Base-by-base conservation (phyloP, 2,113 vertebrate species). In the Pollachius pollachius region DNA sequence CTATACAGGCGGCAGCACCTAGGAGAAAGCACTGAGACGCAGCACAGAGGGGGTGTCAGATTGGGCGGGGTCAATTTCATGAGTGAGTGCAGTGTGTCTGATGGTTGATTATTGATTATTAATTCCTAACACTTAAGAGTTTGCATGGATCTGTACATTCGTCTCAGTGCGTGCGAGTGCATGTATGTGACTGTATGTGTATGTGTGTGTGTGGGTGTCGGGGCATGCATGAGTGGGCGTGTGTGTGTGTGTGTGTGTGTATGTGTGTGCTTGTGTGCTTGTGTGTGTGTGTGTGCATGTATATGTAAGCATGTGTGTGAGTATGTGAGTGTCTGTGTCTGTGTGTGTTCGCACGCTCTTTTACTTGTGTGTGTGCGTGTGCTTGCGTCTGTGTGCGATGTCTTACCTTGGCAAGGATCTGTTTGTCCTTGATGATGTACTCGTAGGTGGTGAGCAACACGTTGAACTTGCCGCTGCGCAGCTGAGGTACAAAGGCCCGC, bases 371-470 rank as follows among this genome's bases (percentile, higher is more conserved):
- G 41, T 41, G 16, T 64, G 25, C 6, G 23, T 37, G 60, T 15
- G 59, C 23, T 60, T 21, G 60, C 41, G 65, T n/a, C 65, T 12
- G 34, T 62, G 41, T 18, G 21, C 11, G 41, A 2, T 18, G 41
- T 66, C 15, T 71, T 87, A 98, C 97, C 95, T 99, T 99, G 79
- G 97, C 97, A 63, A 99, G 90, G 17, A 99, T 95, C 85, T 99
- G 97, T 83, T 99, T 99, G 81, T 99, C 97, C 72, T 99, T 99
- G 87, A 99, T 99, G 87, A 99, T 97, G 79, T 99, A 99, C 67
- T 99, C 97, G 0, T 99, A 99, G 0, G 97, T 99, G 0, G 97
- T 99, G 73, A 99, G 93, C 69, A 99, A 83, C 18, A 99, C 97
- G 0, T 99, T 99, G 89, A 98, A 99, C 58, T 99, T 99, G 8